Evolutionary conservation across 2,113 vertebrate genomes (phyloP), one percentile per base, ranked within the genome.

Genomic region (Chrysemys picta): DNA sequence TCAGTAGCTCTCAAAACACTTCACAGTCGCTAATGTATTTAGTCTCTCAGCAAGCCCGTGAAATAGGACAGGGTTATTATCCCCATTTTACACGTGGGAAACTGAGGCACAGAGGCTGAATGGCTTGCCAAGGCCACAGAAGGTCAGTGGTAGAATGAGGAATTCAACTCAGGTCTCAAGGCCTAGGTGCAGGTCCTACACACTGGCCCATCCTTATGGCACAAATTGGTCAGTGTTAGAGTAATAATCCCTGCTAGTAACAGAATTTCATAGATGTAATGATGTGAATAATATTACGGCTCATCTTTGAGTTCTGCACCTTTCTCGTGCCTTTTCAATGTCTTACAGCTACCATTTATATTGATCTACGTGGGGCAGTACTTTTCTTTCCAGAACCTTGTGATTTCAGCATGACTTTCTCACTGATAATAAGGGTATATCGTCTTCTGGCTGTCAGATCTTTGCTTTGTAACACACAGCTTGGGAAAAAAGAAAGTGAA

Each of bases 341-440:
- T 91, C 89, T 56, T 86, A 42, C 38, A 78, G 38, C 84, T 94
- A 50, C 38, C 16, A 31, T 1, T 80, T 86, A 14, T 45, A 5
- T 82, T 87, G 84, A 59, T 49, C 45, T 75, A 94, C 53, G 65
- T 17, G 0, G 2, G 17, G 25, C 4, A 0, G 38, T 49, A 38
- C 25, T 45, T 19, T 93, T 93, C 25, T 52, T 91, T 78, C 82
- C 56, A 82, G 29, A 50, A 14, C 49, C 38, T 90, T 94, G 59
- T 17, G 85, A 1, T 0, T 47, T 31, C 13, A 3, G 49, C 0
- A 0, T 7, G 85, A 90, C 38, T 82, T 0, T 0, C 17, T 52
- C 88, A 21, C 49, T 29, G 50, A 47, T 42, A 75, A 47, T 80
- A 92, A 87, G 42, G 57, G 38, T n/a, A 95, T 38, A 42, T 53